A percentile compares a stretch with the other conserved stretches of the same genome.
phyloP scores from a whole-genome alignment of 2,888 invertebrate genomes.

The Euplexia lucipara region DNA sequence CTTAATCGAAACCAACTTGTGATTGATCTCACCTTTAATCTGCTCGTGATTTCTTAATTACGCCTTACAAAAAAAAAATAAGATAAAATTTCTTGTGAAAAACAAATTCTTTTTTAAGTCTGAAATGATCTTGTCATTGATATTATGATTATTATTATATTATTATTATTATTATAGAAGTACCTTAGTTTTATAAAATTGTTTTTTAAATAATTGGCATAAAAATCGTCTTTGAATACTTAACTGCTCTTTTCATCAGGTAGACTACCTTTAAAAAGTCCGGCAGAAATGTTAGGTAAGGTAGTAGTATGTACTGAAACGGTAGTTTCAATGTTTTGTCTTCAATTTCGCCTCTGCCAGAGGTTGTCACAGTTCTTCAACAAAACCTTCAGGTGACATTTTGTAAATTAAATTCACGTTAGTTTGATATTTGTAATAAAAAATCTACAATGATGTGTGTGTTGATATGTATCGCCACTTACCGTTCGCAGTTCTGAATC shows the following conservation, averaged over 20 bases:
- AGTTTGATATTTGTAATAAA: constrained; percentile 47
- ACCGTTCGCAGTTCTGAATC: constrained; percentile 66
- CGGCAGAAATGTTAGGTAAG: neutral
- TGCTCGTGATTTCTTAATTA: neutral
- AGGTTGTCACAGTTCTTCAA: constrained; percentile 1
- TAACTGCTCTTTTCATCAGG: no score
- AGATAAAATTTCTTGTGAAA: neutral
- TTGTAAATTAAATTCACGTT: constrained; percentile 20
- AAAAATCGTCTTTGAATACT: no score
- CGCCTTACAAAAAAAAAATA: neutral
- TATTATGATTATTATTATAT: neutral
- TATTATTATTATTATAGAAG: neutral
- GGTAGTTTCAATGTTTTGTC: neutral
- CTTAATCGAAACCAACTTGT: constrained; percentile 17
- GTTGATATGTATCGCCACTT: constrained; percentile 71
- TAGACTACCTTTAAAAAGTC: no score
- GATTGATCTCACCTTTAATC: constrained; percentile 24
- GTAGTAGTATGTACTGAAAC: constrained; percentile 1
- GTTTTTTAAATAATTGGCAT: neutral
- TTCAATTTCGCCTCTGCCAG: neutral
- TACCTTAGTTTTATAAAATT: no score
- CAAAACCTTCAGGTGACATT: constrained; percentile 15
- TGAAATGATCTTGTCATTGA: neutral
- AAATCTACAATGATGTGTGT: constrained; percentile 63
- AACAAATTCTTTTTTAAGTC: neutral